These are phyloP conservation scores for Stomorhina lunata DNA, from an alignment of 2,888 invertebrate species.

Conservation along the genomic window DNA sequence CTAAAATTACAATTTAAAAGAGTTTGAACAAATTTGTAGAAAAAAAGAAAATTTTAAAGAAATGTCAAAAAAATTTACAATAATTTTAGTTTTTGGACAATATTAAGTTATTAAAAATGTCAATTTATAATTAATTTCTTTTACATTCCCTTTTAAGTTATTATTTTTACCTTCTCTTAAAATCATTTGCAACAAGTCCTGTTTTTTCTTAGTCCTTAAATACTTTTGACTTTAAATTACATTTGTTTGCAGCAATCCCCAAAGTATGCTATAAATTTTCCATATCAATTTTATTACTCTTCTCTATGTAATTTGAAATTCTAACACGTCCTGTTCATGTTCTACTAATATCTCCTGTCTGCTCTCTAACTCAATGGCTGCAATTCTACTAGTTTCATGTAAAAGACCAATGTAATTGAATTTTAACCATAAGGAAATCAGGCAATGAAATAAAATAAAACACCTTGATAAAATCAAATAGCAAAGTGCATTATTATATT, in stretches of 20 bases:
- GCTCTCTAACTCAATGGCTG: constrained; percentile 27
- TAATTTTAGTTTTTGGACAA: too few species aligned
- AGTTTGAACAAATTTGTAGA: too few species aligned
- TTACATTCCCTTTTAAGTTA: too few species aligned
- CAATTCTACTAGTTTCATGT: constrained; percentile 3
- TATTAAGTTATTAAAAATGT: too few species aligned
- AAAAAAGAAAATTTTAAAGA: too few species aligned
- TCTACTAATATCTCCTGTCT: constrained; percentile 11
- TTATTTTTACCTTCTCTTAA: too few species aligned
- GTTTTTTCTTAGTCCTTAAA: too few species aligned
- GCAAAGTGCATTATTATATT: background rate
- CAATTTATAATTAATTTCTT: too few species aligned
- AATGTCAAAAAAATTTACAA: too few species aligned
- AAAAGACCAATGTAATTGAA: constrained; percentile 48
- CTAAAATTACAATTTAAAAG: too few species aligned
- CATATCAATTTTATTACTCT: constrained; percentile 27
- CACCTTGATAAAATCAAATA: constrained; percentile 51
- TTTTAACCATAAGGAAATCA: constrained; percentile 34
- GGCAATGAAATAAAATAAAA: background rate
- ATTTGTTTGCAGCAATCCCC: constrained; percentile 22
- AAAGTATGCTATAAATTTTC: constrained; percentile 57
- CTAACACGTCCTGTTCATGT: constrained; percentile 34
- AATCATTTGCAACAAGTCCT: too few species aligned
- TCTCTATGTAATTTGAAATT: constrained; percentile 21
- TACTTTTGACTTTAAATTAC: constrained; percentile 24